Evolutionary conservation across 2,113 vertebrate genomes (phyloP).

Genomic region (Sitta europaea): DNA sequence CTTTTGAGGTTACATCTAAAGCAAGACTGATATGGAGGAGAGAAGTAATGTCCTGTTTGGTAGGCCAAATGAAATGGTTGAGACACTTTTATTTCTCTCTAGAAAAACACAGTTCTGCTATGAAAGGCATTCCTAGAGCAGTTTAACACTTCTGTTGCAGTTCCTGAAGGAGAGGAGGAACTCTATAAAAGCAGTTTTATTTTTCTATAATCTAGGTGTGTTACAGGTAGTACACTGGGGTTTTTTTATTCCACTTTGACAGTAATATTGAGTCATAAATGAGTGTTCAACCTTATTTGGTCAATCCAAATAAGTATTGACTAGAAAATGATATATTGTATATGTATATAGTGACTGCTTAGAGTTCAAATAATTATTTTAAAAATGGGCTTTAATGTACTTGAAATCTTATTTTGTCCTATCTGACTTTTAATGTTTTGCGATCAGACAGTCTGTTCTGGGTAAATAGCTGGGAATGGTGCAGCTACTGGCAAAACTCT

Average conservation of each 20-base stretch:
- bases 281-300: conserved; percentile 16
- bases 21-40: conserved; percentile 27
- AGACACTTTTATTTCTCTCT: not conserved
- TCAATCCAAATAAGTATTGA: not conserved
- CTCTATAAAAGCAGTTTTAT: conserved; percentile 3
- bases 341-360: conserved; percentile 27
- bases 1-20: not conserved
- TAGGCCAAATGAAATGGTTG: not conserved
- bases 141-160: not conserved
- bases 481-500: not conserved
- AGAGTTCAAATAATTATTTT: conserved; percentile 9
- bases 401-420: conserved; percentile 22
- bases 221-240: not conserved
- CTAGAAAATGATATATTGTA: not conserved
- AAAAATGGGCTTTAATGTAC: not conserved
- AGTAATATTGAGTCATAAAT: not conserved
- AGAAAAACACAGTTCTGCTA: not conserved
- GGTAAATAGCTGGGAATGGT: not conserved
- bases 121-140: conserved; percentile 30
- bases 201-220: not conserved
- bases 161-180: not conserved
- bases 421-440: conserved; percentile 6
- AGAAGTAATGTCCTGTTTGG: not conserved
- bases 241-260: not conserved
- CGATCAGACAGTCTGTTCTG: not conserved